A percentile compares a stretch with the other conserved stretches of the same genome.
These are phyloP conservation scores for Achroia grisella DNA, from an alignment of 1,140 invertebrate species.

Conservation along the genomic window DNA sequence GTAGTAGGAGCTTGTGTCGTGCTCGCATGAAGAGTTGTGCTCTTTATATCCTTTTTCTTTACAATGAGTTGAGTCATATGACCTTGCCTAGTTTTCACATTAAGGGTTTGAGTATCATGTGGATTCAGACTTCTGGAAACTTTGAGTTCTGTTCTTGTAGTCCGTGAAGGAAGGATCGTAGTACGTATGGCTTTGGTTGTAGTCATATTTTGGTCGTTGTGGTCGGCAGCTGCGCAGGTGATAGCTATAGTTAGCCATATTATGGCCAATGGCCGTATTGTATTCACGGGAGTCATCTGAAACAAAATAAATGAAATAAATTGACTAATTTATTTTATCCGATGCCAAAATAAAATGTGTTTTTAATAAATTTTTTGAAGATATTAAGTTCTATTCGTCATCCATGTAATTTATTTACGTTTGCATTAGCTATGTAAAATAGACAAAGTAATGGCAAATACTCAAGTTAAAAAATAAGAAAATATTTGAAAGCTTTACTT, in stretches of 20 bases:
- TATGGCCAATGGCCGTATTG: slow-evolving; percentile 48
- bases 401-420: too few species aligned
- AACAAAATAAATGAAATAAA: slow-evolving; percentile 26
- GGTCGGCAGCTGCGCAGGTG: slow-evolving; percentile 25
- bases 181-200: slow-evolving; percentile 58
- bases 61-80: slow-evolving; percentile 84
- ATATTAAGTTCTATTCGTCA: too few species aligned
- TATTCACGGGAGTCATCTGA: slow-evolving; percentile 61
- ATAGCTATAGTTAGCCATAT: slow-evolving; percentile 43
- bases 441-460: too few species aligned
- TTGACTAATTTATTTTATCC: too few species aligned
- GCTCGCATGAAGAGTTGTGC: slow-evolving; percentile 33
- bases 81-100: slow-evolving; percentile 82
- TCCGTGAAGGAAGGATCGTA: slow-evolving; percentile 60
- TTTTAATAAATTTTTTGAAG: too few species aligned
- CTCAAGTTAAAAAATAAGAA: too few species aligned
- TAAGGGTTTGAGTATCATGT: slow-evolving; percentile 82
- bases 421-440: too few species aligned
- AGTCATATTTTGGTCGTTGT: slow-evolving; percentile 43
- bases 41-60: slow-evolving; percentile 77
- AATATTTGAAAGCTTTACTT: too few species aligned
- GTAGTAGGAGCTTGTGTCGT: slow-evolving; percentile 48
- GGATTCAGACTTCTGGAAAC: slow-evolving; percentile 85
- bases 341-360: too few species aligned
- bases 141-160: slow-evolving; percentile 82